Evolutionary conservation across 2,888 invertebrate genomes (phyloP).

Genomic region (Leptinotarsa rubiginosa): DNA sequence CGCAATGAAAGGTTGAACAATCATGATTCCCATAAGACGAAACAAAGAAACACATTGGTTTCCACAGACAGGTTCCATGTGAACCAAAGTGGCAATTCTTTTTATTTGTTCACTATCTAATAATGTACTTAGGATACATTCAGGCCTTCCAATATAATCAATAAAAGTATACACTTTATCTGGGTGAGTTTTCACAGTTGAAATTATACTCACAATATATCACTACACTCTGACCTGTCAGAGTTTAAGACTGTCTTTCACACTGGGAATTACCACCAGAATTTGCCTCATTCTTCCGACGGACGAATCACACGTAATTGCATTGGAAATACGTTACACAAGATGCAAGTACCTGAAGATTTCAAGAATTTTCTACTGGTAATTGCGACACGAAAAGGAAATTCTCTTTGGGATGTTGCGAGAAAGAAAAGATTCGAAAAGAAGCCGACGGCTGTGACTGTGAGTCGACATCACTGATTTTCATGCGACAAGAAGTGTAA

Average conservation of each 20-base stretch:
- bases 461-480: not conserved
- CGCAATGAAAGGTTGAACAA: no score
- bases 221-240: not conserved
- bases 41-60: no score
- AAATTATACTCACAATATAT: no score
- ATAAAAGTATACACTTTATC: no score
- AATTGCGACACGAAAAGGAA: slow-evolving; percentile 30
- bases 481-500: slow-evolving; percentile 4
- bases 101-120: no score
- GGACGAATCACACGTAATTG: not conserved
- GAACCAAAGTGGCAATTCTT: no score
- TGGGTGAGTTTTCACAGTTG: no score
- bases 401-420: slow-evolving; percentile 25
- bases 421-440: slow-evolving; percentile 9
- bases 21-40: no score
- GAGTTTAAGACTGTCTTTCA: not conserved
- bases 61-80: no score
- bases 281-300: not conserved
- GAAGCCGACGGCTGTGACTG: not conserved
- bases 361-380: slow-evolving; percentile 34
- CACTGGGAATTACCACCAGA: not conserved
- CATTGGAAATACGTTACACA: not conserved
- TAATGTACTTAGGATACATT: no score
- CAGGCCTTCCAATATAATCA: no score
- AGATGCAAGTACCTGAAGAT: not conserved